Conservation (phyloP, 2,113 vertebrate genomes). For the Holacanthus passer region DNA sequence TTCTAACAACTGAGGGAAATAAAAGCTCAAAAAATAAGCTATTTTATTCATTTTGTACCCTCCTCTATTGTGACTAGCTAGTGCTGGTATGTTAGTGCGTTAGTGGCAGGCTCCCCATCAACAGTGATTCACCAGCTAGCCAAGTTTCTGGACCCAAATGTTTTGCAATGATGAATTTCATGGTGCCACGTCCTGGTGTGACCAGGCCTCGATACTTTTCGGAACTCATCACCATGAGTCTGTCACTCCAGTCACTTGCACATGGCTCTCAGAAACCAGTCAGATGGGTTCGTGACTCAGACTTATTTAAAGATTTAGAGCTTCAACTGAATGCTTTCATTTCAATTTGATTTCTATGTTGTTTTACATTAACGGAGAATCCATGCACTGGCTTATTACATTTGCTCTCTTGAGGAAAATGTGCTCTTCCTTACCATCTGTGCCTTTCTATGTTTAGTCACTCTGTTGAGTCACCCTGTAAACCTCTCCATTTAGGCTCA, state of each 20-base stretch:
- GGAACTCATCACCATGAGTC: neutral
- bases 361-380: neutral
- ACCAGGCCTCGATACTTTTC: neutral
- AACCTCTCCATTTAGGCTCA: slow-evolving; percentile 15
- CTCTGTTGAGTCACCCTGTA: slow-evolving; percentile 30
- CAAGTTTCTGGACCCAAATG: no score
- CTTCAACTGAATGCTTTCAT: neutral
- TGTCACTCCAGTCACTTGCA: neutral
- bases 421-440: slow-evolving; percentile 4
- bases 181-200: neutral
- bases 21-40: no score
- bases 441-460: slow-evolving; percentile 5
- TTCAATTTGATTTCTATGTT: slow-evolving; percentile 5
- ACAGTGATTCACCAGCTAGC: no score
- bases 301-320: no score
- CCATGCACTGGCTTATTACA: neutral
- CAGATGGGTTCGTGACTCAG: slow-evolving; percentile 35
- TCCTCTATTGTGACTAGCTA: no score
- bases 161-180: neutral
- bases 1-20: neutral
- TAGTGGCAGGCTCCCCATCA: no score
- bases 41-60: no score
- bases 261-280: slow-evolving; percentile 43
- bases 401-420: neutral
- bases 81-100: no score